Base-by-base conservation (phyloP, 1,140 invertebrate genomes). In the Drosophila eugracilis region DNA sequence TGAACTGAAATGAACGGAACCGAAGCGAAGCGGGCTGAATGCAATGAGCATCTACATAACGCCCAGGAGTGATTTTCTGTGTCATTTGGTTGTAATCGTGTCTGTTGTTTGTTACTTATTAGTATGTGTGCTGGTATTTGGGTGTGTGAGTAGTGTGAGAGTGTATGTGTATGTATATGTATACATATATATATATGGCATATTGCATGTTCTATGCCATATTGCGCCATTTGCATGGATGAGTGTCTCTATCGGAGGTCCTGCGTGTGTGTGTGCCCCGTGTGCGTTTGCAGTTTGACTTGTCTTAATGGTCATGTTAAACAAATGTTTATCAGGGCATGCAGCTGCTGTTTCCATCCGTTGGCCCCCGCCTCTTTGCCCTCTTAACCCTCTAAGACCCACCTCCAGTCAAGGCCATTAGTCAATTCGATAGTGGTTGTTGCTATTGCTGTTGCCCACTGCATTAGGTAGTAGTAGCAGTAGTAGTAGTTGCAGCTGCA, bases 91-190 rank as follows among this genome's bases (percentile, higher is more conserved):
- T 86, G 81, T 86, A 86, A 86, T 86, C 81, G 81, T 86, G 83
- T 86, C 81, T 86, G 81, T 88, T 86, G 81, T 86, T 86, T 86
- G 81, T 86, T 77, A 86, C 81, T 86, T 86, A 86, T 86, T 86
- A 86, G 73, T 70, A 52, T 81, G 80, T 73, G 72, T 58, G 67
- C 73, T 37, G 66, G 45, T n/a, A 19, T 30, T 14, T 36, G n/a
- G 39, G 42, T 54, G 41, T 47, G 48, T 50, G 17, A 6, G 4
- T 19, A 5, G 21, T 22, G 32, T 41, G 60, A 22, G 42, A 17
- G 17, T 30, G 37, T 67, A 22, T 44, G 53, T 52, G 47, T 30
- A 7, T 2, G 9, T 36, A 14, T 7, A 15, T 36, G 17, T 9
- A 28, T 36, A 14, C 3, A 15, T 36, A 39, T 9, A 17, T 53